A percentile compares a stretch with the other conserved stretches of the same genome.
phyloP scores from a whole-genome alignment of 1,140 invertebrate genomes.

The Diorhabda elongata region DNA sequence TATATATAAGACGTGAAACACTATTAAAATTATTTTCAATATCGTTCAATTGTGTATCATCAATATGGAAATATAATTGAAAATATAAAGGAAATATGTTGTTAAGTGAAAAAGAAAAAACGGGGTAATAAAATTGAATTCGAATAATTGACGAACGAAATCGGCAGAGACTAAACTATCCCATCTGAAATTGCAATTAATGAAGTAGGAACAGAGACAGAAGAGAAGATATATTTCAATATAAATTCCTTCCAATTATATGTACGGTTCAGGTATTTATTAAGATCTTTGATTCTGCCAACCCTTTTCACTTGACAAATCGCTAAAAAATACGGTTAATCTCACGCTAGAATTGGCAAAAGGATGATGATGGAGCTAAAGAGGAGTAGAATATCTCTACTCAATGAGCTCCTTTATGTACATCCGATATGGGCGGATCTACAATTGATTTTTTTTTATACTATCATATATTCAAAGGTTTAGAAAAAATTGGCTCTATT shows the following conservation, averaged over 20 bases:
- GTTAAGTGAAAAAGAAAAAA: no score
- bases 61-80: no score
- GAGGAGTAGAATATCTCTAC: neutral
- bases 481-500: no score
- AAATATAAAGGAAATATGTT: no score
- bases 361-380: conserved; percentile 4
- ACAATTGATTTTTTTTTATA: no score
- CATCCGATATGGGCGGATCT: neutral
- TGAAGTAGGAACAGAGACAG: conserved; percentile 10
- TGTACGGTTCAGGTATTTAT: conserved; percentile 20
- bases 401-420: neutral
- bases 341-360: conserved; percentile 14
- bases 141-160: no score
- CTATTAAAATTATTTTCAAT: no score
- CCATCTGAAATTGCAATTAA: conserved; percentile 23
- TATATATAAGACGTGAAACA: neutral
- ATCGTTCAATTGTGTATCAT: no score
- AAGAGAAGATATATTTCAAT: conserved; percentile 16
- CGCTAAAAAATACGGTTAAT: conserved; percentile 18
- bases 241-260: conserved; percentile 22
- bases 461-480: no score
- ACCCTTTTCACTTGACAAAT: conserved; percentile 20
- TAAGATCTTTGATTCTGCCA: conserved; percentile 18
- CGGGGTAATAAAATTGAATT: no score
- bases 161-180: neutral